Base-by-base conservation (phyloP, 1,140 invertebrate genomes). In the Habropoda laboriosa region DNA sequence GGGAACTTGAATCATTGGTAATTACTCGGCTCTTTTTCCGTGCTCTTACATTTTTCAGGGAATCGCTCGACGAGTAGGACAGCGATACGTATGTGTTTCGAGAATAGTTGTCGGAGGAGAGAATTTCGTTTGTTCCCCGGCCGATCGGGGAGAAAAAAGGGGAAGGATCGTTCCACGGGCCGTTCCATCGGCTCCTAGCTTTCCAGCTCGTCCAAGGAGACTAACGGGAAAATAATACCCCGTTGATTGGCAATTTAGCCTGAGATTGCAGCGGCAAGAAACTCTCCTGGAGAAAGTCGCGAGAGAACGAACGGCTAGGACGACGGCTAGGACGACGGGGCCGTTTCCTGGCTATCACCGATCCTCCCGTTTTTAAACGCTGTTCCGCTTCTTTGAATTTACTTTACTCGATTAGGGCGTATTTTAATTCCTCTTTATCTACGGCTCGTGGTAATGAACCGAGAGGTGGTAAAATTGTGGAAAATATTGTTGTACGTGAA, bases 141-240 rank as follows among this genome's bases (percentile, higher is more conserved):
- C n/a, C 13, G 42, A 18, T 45, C 3, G 40, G 10, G 12, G 45
- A 21, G 12, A 13, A 66, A 80, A 79, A 42, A 76, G 77, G 68
- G 63, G 42, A 53, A 74, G 66, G 77, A 60, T 86, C 68, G 76
- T 47, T 42, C n/a, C 24, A 38, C 72, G 60, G 60, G 35, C 27
- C 58, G 32, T 7, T n/a, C 6, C 55, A 47, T 21, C 18, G 0
- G 8, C 30, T 21, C 32, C 57, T 58, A 24, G 58, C 45, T 71
- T 72, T 61, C 68, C 51, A 16, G 66, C 71, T 45, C 68, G 64
- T 64, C 71, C 66, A 45, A 47, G 74, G 82, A 89, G 66, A 85
- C 88, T 90, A 90, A 90, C 87, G 89, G 86, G 89, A 90, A 90
- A 90, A 90, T 90, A 90, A 90, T 90, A 90, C 89, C 85, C 87